Percentiles rank a stretch among this genome's conserved stretches.
Evolutionary conservation across 2,888 invertebrate genomes (phyloP).

Genomic region (Pterobdella sp.): DNA sequence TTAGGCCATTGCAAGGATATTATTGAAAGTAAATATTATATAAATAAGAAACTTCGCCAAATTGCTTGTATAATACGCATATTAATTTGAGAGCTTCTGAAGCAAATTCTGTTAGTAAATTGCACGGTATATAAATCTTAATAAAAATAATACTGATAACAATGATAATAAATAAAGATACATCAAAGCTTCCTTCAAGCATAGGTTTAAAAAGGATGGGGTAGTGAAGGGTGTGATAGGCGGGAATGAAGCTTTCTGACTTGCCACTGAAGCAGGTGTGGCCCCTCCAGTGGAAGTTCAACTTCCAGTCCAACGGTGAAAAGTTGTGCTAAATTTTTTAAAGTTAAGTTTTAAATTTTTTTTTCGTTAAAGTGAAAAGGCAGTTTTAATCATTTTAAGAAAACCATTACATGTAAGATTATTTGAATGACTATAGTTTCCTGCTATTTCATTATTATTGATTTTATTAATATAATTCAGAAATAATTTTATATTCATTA

Average conservation of each 20-base stretch:
- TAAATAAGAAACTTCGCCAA: no score
- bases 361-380: no score
- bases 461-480: no score
- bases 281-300: background rate
- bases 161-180: background rate
- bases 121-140: background rate
- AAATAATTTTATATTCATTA: no score
- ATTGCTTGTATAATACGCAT: no score
- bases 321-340: background rate
- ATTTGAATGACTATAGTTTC: no score
- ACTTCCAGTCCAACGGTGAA: background rate
- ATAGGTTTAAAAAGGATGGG: slow-evolving; percentile 10
- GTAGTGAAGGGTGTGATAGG: slow-evolving; percentile 9
- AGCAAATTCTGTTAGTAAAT: background rate
- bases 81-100: background rate
- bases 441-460: no score
- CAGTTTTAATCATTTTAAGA: no score
- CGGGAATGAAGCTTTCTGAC: background rate
- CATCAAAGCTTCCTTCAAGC: background rate
- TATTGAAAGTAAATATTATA: no score
- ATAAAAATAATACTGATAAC: background rate
- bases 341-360: no score
- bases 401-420: no score
- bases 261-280: background rate
- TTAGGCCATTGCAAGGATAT: no score